Evolutionary conservation across 2,888 invertebrate genomes (phyloP).

Genomic region (Drosophila austrosaltans): DNA sequence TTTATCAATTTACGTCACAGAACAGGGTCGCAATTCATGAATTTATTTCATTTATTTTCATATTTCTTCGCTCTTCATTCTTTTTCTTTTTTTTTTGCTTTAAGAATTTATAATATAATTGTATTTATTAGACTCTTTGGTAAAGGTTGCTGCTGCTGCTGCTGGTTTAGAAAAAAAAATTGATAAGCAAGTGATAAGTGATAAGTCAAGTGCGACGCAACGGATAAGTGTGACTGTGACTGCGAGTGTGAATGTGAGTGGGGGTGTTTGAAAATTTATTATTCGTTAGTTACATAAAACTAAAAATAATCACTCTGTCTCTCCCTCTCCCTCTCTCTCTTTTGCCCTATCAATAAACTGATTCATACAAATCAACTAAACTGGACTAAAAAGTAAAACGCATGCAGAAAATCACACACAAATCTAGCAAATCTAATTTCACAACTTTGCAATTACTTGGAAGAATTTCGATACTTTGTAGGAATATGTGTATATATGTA

Average conservation of each 20-base stretch:
- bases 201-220: slow-evolving; percentile 14
- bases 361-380: no score
- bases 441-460: no score
- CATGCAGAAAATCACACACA: no score
- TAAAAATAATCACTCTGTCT: not conserved
- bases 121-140: slow-evolving; percentile 14
- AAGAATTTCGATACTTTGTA: no score
- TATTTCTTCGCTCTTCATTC: not conserved
- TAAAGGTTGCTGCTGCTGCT: not conserved
- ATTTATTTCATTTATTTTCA: slow-evolving; percentile 38
- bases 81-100: not conserved
- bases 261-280: slow-evolving; percentile 42
- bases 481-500: no score
- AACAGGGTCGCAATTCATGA: slow-evolving; percentile 62
- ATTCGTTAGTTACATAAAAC: slow-evolving; percentile 56
- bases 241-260: not conserved
- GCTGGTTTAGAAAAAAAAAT: slow-evolving; percentile 16
- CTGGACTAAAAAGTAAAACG: no score
- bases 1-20: slow-evolving; percentile 66
- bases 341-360: no score
- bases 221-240: not conserved
- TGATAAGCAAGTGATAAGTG: slow-evolving; percentile 28
- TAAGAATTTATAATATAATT: slow-evolving; percentile 13
- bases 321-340: no score
- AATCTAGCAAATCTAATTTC: no score